These are phyloP conservation scores for Rhinolophus ferrumequinum DNA, from an alignment of 2,113 vertebrate species.

Conservation along the genomic window DNA sequence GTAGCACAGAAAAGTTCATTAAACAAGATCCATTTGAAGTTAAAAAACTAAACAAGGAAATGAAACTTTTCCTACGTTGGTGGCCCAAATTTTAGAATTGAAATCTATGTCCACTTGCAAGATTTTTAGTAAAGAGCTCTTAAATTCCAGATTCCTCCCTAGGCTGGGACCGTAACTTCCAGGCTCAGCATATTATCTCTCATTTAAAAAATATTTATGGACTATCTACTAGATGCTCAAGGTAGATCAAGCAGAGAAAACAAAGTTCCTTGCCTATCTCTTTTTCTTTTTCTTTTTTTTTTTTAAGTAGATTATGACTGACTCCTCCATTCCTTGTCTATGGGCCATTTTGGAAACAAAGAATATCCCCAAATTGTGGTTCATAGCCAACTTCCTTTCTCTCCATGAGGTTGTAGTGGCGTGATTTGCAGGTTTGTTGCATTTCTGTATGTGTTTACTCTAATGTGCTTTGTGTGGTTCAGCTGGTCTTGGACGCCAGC, in stretches of 20 bases:
- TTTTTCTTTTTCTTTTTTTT: not conserved
- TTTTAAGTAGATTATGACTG: not conserved
- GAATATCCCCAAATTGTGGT: not conserved
- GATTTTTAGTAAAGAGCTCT: not conserved
- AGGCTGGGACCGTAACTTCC: not conserved
- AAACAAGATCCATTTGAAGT: not conserved
- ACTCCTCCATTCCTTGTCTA: not conserved
- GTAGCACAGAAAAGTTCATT: not conserved
- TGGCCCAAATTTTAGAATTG: not conserved
- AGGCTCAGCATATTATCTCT: not conserved
- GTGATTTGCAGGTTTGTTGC: not conserved
- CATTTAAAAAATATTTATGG: no score
- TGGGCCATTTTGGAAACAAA: slow-evolving; percentile 9
- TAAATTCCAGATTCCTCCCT: not conserved
- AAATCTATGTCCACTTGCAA: not conserved
- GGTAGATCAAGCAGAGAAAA: no score
- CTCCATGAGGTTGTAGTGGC: rapidly evolving
- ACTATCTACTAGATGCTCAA: no score
- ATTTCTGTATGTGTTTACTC: not conserved
- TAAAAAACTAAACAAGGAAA: not conserved
- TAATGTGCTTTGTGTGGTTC: not conserved
- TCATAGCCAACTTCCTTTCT: not conserved
- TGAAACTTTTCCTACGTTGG: not conserved
- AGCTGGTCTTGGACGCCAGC: not conserved
- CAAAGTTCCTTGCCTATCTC: no score